Percentiles rank a stretch among this genome's conserved stretches.
Conservation (phyloP, 2,888 invertebrate species). For the Metopia argyrocephala region DNA sequence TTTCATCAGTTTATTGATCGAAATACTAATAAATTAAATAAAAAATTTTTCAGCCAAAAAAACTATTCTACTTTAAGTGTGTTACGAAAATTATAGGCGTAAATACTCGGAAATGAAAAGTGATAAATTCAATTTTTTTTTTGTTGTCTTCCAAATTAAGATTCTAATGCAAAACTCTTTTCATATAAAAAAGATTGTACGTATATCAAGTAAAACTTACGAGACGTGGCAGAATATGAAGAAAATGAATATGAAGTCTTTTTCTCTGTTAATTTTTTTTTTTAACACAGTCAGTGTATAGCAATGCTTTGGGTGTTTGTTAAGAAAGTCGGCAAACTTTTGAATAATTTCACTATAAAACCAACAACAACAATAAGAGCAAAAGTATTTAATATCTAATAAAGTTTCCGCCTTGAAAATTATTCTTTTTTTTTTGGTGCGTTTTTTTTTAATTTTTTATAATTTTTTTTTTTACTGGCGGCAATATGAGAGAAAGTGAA, state of each 20-base stretch:
- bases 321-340: slow-evolving; percentile 68
- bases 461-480: slow-evolving; percentile 50
- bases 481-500: slow-evolving; percentile 63
- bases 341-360: slow-evolving; percentile 69
- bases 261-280: slow-evolving; percentile 51
- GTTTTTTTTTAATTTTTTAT: too few relatives aligned
- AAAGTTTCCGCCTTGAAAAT: slow-evolving; percentile 57
- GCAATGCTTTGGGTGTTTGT: slow-evolving; percentile 50
- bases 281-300: slow-evolving; percentile 55
- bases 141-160: too few relatives aligned
- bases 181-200: too few relatives aligned
- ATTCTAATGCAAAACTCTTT: too few relatives aligned
- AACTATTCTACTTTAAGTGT: too few relatives aligned
- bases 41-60: too few relatives aligned
- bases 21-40: too few relatives aligned
- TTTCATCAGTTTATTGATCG: too few relatives aligned
- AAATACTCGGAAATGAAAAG: too few relatives aligned
- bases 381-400: too few relatives aligned
- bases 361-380: slow-evolving; percentile 38
- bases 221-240: slow-evolving; percentile 44
- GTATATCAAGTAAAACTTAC: not conserved
- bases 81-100: too few relatives aligned
- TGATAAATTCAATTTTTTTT: too few relatives aligned
- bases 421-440: slow-evolving; percentile 17
- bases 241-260: slow-evolving; percentile 57